Base-by-base conservation (phyloP, 2,113 vertebrate genomes). In the Hemichromis elongatus region DNA sequence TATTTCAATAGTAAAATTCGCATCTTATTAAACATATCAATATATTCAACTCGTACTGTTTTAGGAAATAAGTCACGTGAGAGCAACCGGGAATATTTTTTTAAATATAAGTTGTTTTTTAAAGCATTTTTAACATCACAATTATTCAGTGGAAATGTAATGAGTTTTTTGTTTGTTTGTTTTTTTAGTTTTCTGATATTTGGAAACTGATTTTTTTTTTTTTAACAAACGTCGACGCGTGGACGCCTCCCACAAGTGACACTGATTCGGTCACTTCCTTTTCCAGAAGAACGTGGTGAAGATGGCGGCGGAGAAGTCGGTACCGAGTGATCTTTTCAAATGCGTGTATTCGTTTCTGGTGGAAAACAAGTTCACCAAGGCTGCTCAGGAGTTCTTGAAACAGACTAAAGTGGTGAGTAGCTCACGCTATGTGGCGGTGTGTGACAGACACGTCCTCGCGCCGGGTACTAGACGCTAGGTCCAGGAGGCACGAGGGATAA, bases 341-440 rank as follows among this genome's bases (percentile, higher is more conserved):
- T 95, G 94, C 78, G 94, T 97, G 0, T 97, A 97, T 61, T 92
- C 95, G 0, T 97, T 97, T 83, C 92, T 97, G 28, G 13, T 95
- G 80, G 94, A 97, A 30, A 97, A 97, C 79, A 97, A 96, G 88
- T 96, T 97, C 88, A 81, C 93, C 5, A 96, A 96, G 79, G 96
- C 96, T 26, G 96, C 96, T 1, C 86, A 86, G 78, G 91, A 94
- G 82, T 97, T 97, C 30, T 5, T 95, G 19, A 96, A 96, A 28
- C 92, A 97, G 85, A 93, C 95, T 4, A 96, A 96, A 94, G 96
- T 96, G 92, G 96, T 97, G 80, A 93, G 94, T 45, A 11, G 26
- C 6, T 42, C n/a, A 1, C 1, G 12, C 5, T 5, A 26, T 14
- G 24, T 9, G 19, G 8, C 12, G 35, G 61, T 66, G 61, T 40